Conservation (phyloP, 1,140 invertebrate genomes). For the Philotrypesis tridentata region DNA sequence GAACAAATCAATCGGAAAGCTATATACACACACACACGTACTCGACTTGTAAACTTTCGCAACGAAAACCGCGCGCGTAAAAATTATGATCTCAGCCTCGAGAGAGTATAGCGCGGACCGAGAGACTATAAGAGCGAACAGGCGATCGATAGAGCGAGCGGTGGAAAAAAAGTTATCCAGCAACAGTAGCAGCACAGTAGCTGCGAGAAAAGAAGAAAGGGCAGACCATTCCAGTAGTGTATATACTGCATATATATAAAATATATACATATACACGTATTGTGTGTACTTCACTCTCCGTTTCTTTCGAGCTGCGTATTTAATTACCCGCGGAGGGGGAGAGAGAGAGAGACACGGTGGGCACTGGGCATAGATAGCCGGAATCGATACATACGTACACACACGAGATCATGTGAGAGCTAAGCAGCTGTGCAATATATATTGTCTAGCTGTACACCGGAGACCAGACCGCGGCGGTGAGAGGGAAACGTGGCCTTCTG, state of each 20-base stretch:
- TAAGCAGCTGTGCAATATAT: too few species aligned
- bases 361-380: not conserved
- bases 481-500: constrained; percentile 18
- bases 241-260: too few species aligned
- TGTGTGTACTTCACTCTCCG: not conserved
- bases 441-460: too few species aligned
- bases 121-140: not conserved
- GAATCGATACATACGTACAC: not conserved
- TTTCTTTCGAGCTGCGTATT: constrained; percentile 21
- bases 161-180: constrained; percentile 1
- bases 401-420: not conserved
- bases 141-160: not conserved
- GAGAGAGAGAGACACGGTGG: not conserved
- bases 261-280: not conserved
- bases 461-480: not conserved
- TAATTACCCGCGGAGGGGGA: not conserved
- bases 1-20: constrained; percentile 28
- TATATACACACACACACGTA: not conserved
- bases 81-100: constrained; percentile 12
- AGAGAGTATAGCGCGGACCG: not conserved
- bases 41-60: not conserved
- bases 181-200: not conserved
- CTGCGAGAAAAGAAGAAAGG: constrained; percentile 7
- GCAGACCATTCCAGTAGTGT: not conserved
- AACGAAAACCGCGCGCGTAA: constrained; percentile 11